Evolutionary conservation across 2,113 vertebrate genomes (phyloP).

Genomic region (Tiliqua scincoides): DNA sequence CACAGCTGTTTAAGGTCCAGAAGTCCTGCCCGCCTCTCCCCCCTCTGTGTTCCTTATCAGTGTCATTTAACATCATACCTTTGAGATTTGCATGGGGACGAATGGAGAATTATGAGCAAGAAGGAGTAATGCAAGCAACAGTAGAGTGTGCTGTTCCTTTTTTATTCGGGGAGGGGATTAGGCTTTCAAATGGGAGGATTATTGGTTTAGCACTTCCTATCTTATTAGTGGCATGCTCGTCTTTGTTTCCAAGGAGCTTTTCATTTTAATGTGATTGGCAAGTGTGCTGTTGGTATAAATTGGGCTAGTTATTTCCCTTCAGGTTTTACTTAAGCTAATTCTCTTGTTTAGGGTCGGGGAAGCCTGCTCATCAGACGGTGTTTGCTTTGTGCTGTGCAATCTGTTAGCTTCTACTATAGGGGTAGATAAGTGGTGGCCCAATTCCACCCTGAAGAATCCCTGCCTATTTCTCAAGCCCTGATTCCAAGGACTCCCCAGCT

Average conservation of each 20-base stretch:
- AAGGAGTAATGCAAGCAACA: background rate
- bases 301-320: conserved; percentile 17
- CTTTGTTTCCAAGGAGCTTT: conserved; percentile 35
- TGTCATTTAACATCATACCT: background rate
- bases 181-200: conserved; percentile 33
- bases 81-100: background rate
- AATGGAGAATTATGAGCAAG: background rate
- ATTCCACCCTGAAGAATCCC: background rate
- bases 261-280: conserved; percentile 15
- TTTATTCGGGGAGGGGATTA: background rate
- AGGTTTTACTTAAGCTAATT: background rate
- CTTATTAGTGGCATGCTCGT: conserved; percentile 18
- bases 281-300: background rate
- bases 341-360: background rate
- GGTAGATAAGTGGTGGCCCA: background rate
- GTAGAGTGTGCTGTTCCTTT: background rate
- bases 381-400: background rate
- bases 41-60: background rate
- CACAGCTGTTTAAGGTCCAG: background rate
- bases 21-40: too few relatives aligned
- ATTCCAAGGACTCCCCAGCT: background rate
- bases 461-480: background rate
- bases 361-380: background rate
- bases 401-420: background rate
- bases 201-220: conserved; percentile 10